Evolutionary conservation across 2,113 vertebrate species (phyloP).

Genomic region (Crotalus tigris): DNA sequence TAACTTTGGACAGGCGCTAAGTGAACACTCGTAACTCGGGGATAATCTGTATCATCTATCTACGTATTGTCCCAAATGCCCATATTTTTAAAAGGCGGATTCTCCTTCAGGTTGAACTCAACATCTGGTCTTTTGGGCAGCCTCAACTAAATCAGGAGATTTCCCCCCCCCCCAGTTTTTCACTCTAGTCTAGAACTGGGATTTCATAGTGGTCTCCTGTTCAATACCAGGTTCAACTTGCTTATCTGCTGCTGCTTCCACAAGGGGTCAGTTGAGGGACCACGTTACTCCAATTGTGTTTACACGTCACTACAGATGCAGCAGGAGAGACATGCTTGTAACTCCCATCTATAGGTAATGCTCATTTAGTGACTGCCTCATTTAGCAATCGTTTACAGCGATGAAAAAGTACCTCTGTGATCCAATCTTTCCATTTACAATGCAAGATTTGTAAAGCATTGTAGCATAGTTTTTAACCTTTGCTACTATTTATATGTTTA

Average conservation of each 20-base stretch:
- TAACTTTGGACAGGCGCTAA: no score
- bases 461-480: not conserved
- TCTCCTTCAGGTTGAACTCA: not conserved
- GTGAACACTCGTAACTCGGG: no score
- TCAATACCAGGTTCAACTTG: not conserved
- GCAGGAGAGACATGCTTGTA: not conserved
- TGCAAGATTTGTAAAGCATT: not conserved
- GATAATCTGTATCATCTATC: no score
- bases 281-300: not conserved
- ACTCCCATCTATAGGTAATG: not conserved
- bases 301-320: not conserved
- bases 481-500: not conserved
- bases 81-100: not conserved
- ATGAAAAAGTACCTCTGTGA: not conserved
- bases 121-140: not conserved
- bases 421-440: not conserved
- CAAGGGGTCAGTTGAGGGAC: not conserved
- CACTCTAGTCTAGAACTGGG: not conserved
- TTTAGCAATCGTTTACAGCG: not conserved
- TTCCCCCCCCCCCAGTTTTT: not conserved
- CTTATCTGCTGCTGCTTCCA: not conserved
- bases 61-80: not conserved
- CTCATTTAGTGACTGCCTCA: not conserved
- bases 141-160: not conserved
- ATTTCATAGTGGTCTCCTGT: not conserved